Conservation (phyloP, 2,888 invertebrate species). For the Caenorhabditis imperialis region DNA sequence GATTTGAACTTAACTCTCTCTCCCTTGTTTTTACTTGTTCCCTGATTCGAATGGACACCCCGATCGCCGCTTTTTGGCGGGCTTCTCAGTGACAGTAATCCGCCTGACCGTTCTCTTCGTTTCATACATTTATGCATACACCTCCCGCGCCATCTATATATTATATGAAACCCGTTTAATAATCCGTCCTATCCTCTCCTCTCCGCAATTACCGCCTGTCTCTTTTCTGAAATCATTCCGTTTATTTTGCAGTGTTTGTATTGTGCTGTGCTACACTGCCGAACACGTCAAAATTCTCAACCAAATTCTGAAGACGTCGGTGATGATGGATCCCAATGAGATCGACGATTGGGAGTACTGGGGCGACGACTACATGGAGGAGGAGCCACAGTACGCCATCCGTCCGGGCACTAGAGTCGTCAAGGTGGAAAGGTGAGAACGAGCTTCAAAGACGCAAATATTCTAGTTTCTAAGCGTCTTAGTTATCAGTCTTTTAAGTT, state of each 20-base stretch:
- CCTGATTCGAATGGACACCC: slow-evolving; percentile 16
- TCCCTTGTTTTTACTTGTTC: slow-evolving; percentile 13
- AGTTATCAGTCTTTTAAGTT: too few species aligned
- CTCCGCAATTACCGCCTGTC: slow-evolving; percentile 31
- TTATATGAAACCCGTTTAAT: slow-evolving; percentile 47
- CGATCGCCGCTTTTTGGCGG: too few species aligned
- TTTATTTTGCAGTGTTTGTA: slow-evolving; percentile 1
- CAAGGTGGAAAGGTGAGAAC: slow-evolving; percentile 44
- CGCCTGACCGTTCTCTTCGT: slow-evolving; percentile 29
- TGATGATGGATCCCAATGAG: slow-evolving; percentile 15
- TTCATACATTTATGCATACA: slow-evolving; percentile 10
- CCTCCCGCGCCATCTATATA: slow-evolving; percentile 3
- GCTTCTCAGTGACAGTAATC: slow-evolving; percentile 3
- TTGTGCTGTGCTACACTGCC: not conserved
- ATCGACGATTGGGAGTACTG: slow-evolving; percentile 51
- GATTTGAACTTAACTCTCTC: slow-evolving; percentile 38
- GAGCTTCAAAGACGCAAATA: not conserved
- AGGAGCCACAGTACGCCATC: slow-evolving; percentile 43
- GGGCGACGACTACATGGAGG: slow-evolving; percentile 49
- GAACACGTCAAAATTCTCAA: too few species aligned
- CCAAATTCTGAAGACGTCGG: slow-evolving; percentile 9
- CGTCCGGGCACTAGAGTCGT: slow-evolving; percentile 44
- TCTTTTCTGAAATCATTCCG: slow-evolving; percentile 15
- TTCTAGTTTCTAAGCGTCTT: too few species aligned
- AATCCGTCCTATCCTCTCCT: slow-evolving; percentile 30